A percentile compares a stretch with the other conserved stretches of the same genome.
phyloP scores from a whole-genome alignment of 2,113 vertebrate genomes.

The Cynoglossus semilaevis region DNA sequence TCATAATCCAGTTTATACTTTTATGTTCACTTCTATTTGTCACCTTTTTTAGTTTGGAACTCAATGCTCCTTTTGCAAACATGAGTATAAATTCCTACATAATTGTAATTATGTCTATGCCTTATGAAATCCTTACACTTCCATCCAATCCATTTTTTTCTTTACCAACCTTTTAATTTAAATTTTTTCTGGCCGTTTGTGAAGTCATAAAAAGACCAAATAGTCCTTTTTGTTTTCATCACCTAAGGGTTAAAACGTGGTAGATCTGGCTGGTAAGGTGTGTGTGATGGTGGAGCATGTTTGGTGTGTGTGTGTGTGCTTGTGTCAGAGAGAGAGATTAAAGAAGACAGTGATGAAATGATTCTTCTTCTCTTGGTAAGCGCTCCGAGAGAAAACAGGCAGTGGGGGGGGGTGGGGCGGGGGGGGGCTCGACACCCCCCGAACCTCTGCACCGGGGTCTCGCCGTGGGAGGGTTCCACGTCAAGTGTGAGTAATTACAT shows the following conservation, averaged over 20 bases:
- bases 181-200: too few species aligned
- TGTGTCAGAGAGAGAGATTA: slow-evolving; percentile 27
- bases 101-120: too few species aligned
- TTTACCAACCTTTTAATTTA: too few species aligned
- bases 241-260: slow-evolving; percentile 12
- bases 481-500: slow-evolving; percentile 59
- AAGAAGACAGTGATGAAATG: slow-evolving; percentile 64
- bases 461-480: slow-evolving; percentile 43
- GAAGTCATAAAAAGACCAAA: too few species aligned
- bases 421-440: slow-evolving; percentile 52
- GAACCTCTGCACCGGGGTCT: slow-evolving; percentile 36
- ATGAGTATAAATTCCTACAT: too few species aligned
- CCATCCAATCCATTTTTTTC: too few species aligned
- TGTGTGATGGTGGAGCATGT: slow-evolving; percentile 5
- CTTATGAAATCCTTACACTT: too few species aligned
- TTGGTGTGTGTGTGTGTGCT: slow-evolving; percentile 2
- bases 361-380: slow-evolving; percentile 42
- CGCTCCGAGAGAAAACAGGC: slow-evolving; percentile 41
- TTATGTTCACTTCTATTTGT: too few species aligned
- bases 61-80: too few species aligned
- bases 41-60: too few species aligned
- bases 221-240: too few species aligned
- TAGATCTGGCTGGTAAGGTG: slow-evolving; percentile 10
- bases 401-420: slow-evolving; percentile 36
- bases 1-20: not conserved